A percentile compares a stretch with the other conserved stretches of the same genome.
phyloP scores from a whole-genome alignment of 2,797 vertebrate genomes.

The Acanthiza pusilla region DNA sequence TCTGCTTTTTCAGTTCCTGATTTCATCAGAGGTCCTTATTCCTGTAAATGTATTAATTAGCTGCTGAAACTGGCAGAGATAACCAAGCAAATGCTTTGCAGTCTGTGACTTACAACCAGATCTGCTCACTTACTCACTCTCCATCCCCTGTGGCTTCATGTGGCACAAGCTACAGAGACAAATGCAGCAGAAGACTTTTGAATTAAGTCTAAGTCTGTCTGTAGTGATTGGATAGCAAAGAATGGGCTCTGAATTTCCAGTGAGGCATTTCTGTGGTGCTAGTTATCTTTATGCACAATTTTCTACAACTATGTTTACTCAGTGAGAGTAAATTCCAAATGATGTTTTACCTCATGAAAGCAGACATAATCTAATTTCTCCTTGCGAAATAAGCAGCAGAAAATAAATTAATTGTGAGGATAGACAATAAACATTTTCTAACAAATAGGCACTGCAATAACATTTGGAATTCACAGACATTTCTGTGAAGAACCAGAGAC shows the following conservation, averaged over 20 bases:
- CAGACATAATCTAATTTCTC: neutral
- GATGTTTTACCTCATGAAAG: neutral
- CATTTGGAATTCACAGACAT: neutral
- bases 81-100: neutral
- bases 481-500: neutral
- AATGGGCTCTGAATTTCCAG: neutral
- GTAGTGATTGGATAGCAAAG: neutral
- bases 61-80: neutral
- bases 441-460: neutral
- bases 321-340: neutral
- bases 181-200: neutral
- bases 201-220: neutral
- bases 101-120: neutral
- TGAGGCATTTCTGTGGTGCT: neutral
- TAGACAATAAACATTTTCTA: neutral
- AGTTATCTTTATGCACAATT: neutral
- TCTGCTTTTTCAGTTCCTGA: neutral
- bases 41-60: neutral
- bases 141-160: neutral
- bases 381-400: neutral
- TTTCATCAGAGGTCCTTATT: neutral
- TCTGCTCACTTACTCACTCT: neutral
- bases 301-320: neutral
- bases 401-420: neutral
- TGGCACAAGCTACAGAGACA: neutral